Evolutionary conservation across 1,140 invertebrate species (phyloP).

Genomic region (Sitobion miscanthi): DNA sequence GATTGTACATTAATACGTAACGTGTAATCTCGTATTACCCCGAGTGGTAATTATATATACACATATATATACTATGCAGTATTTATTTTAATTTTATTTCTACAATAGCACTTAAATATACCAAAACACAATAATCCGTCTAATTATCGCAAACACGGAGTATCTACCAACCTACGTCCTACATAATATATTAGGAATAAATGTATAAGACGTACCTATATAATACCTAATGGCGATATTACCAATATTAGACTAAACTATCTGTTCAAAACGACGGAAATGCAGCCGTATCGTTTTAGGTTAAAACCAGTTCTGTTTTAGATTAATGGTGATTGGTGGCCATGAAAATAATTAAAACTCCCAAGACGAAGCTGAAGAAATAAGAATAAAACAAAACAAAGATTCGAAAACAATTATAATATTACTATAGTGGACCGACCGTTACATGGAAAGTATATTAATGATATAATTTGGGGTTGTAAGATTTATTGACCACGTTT

Average conservation of each 20-base stretch:
- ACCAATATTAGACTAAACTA: neutral
- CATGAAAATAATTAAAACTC: slow-evolving; percentile 7
- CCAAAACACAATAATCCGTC: neutral
- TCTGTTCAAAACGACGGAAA: neutral
- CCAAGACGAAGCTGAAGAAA: neutral
- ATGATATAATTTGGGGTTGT: neutral
- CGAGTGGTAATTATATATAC: neutral
- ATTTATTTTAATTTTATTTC: neutral
- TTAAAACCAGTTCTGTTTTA: slow-evolving; percentile 5
- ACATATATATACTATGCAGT: too few relatives aligned
- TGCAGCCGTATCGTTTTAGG: neutral
- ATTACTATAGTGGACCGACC: neutral
- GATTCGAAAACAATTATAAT: slow-evolving; percentile 28
- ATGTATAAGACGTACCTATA: too few relatives aligned
- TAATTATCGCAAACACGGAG: neutral
- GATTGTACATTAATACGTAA: slow-evolving; percentile 4
- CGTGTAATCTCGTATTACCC: neutral
- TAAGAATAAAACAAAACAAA: neutral
- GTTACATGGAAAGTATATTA: slow-evolving; percentile 13
- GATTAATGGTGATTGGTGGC: neutral
- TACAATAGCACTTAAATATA: neutral
- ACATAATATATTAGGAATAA: neutral
- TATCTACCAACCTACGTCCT: neutral
- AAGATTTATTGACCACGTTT: slow-evolving; percentile 31
- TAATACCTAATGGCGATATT: neutral